Conservation (phyloP, 2,888 invertebrate genomes). For the Papilio elwesi region DNA sequence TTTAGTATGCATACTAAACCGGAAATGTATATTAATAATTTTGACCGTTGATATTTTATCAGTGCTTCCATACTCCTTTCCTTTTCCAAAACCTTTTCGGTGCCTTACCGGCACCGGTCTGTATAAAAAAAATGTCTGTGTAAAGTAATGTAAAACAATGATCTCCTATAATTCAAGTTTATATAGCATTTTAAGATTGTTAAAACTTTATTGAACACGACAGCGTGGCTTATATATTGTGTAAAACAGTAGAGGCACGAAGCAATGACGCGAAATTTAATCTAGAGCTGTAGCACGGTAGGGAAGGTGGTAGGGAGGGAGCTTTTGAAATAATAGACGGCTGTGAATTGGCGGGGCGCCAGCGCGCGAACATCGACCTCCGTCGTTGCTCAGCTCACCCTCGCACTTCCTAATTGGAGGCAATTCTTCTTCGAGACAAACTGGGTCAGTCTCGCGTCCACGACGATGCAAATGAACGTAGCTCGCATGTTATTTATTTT, state of each 20-base stretch:
- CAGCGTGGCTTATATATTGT: background rate
- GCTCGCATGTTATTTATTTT: background rate
- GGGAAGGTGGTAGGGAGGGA: slow-evolving; percentile 54
- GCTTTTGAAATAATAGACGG: slow-evolving; percentile 67
- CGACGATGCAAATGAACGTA: slow-evolving; percentile 24
- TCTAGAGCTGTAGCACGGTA: slow-evolving; percentile 20
- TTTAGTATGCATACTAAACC: too few relatives aligned
- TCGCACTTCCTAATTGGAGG: slow-evolving; percentile 61
- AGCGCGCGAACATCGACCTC: slow-evolving; percentile 64
- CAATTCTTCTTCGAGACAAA: slow-evolving; percentile 51
- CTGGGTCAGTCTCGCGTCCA: slow-evolving; percentile 28
- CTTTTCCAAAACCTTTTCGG: too few relatives aligned
- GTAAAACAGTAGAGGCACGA: slow-evolving; percentile 1
- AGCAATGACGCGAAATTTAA: slow-evolving; percentile 32
- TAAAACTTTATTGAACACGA: background rate
- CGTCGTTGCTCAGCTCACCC: slow-evolving; percentile 47
- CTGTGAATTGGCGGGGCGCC: slow-evolving; percentile 64
- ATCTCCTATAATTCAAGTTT: too few relatives aligned
- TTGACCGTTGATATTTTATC: too few relatives aligned
- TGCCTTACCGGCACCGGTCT: too few relatives aligned
- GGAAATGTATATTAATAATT: too few relatives aligned
- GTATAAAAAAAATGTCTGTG: too few relatives aligned
- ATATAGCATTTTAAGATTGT: background rate
- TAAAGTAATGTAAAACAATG: too few relatives aligned
- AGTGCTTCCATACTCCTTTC: too few relatives aligned